phyloP scores from a whole-genome alignment of 35 echinoderm and acorn worm species.

The Diadema setosum region DNA sequence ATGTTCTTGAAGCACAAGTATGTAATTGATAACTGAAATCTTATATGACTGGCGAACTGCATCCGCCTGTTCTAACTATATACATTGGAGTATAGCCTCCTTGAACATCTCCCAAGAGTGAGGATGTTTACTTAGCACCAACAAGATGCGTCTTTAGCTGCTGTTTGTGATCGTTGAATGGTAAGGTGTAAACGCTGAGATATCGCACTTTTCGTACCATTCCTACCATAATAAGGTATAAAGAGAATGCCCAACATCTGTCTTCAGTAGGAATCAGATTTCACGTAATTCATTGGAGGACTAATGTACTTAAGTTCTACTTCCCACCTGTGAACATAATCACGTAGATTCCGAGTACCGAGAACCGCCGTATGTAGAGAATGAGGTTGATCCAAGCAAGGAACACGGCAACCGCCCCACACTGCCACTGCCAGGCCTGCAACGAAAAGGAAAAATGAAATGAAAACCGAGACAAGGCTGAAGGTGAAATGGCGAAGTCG shows the following conservation, averaged over 20 bases:
- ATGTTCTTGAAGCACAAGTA: too few relatives aligned
- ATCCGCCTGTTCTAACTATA: too few relatives aligned
- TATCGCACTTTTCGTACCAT: not conserved
- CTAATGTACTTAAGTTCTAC: not conserved
- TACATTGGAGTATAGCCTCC: too few relatives aligned
- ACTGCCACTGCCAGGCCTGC: slow-evolving; percentile 72
- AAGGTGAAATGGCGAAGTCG: too few relatives aligned
- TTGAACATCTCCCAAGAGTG: too few relatives aligned
- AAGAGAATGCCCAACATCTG: not conserved
- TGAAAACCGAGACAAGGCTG: not conserved
- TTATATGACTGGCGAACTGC: too few relatives aligned
- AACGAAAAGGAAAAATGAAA: not conserved
- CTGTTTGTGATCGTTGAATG: too few relatives aligned
- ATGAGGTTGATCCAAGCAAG: slow-evolving; percentile 55
- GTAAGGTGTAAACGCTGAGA: too few relatives aligned
- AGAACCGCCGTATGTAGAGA: slow-evolving; percentile 38
- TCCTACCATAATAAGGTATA: not conserved
- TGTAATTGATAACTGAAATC: too few relatives aligned
- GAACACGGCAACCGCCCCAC: slow-evolving; percentile 39
- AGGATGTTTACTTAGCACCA: too few relatives aligned
- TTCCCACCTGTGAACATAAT: slow-evolving; percentile 60
- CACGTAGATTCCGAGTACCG: slow-evolving; percentile 52
- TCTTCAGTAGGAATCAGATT: not conserved
- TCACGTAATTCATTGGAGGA: not conserved
- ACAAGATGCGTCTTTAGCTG: too few relatives aligned